Conservation (phyloP, 2,888 invertebrate genomes). For the Ennomos erosarius region DNA sequence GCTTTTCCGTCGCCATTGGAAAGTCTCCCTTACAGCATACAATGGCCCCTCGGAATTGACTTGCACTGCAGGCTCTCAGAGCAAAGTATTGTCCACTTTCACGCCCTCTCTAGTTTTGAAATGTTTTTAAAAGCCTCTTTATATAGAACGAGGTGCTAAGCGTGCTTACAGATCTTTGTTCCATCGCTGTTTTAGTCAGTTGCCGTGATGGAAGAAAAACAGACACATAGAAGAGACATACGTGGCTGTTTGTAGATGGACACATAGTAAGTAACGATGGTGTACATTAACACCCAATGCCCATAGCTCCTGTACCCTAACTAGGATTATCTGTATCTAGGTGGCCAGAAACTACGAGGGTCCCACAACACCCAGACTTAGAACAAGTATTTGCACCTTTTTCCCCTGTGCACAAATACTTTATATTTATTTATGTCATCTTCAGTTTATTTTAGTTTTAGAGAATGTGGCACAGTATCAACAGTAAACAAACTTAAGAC, state of each 20-base stretch:
- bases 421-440: too few species aligned
- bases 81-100: conserved; percentile 53
- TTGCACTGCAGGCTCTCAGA: conserved; percentile 47
- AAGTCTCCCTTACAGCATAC: conserved; percentile 38
- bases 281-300: too few species aligned
- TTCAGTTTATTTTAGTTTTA: not conserved
- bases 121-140: conserved; percentile 29
- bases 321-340: too few species aligned
- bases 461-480: too few species aligned
- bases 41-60: conserved; percentile 55
- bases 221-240: too few species aligned
- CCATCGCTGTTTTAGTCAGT: not conserved
- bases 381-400: too few species aligned
- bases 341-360: too few species aligned
- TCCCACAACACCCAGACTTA: too few species aligned
- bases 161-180: conserved; percentile 4
- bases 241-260: too few species aligned
- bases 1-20: conserved; percentile 12
- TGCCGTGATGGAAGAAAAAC: not conserved
- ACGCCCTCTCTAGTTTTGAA: conserved; percentile 35
- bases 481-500: conserved; percentile 26
- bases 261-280: too few species aligned
- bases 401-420: too few species aligned
- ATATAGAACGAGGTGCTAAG: conserved; percentile 18
- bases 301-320: too few species aligned